phyloP scores from a whole-genome alignment of 2,797 vertebrate species.

The Acanthiza pusilla region DNA sequence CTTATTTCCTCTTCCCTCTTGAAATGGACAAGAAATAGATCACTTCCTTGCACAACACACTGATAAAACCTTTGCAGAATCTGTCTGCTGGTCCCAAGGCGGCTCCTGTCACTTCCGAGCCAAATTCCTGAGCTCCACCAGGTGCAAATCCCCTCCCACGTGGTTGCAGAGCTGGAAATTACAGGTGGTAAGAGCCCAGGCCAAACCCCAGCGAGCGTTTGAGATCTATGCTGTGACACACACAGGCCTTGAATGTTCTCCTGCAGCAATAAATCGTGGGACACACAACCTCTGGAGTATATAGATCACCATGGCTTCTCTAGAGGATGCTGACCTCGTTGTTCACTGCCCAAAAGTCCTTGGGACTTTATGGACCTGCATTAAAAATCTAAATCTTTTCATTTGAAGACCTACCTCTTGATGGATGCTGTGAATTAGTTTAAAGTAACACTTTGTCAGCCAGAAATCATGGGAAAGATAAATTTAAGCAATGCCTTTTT shows the following conservation, averaged over 20 bases:
- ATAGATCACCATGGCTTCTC: not conserved
- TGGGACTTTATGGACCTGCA: slow-evolving; percentile 52
- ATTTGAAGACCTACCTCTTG: slow-evolving; percentile 59
- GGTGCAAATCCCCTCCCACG: not conserved
- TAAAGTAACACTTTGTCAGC: slow-evolving; percentile 67
- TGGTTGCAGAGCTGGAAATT: not conserved
- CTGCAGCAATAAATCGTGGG: not conserved
- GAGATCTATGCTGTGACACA: not conserved
- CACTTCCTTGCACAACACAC: not conserved
- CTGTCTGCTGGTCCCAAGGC: not conserved
- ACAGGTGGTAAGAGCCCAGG: not conserved
- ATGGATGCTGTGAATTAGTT: slow-evolving; percentile 61
- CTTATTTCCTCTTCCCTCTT: not conserved
- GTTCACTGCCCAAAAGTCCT: slow-evolving; percentile 55
- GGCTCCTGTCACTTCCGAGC: not conserved
- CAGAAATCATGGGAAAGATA: slow-evolving; percentile 62
- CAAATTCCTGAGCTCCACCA: not conserved
- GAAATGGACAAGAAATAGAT: not conserved
- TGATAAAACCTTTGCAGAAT: not conserved
- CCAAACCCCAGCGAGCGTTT: not conserved
- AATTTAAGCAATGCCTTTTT: slow-evolving; percentile 56
- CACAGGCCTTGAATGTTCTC: not conserved
- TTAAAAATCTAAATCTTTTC: slow-evolving; percentile 62
- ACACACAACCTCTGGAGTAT: not conserved
- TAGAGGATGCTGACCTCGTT: not conserved